Conservation (phyloP, 1,140 invertebrate species). For the Papilio polyxenes region DNA sequence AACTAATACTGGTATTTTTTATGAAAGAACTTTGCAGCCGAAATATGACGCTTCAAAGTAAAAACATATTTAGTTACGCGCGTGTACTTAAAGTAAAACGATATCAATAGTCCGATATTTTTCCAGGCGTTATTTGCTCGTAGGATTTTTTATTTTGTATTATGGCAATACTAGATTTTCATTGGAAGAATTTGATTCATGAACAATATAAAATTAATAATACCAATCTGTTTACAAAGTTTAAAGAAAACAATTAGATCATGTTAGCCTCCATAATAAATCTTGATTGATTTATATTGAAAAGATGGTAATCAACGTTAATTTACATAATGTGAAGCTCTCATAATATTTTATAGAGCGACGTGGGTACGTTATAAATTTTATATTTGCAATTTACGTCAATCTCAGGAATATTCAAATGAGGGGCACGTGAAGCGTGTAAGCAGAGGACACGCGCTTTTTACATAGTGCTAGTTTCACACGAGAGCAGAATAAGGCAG, state of each 20-base stretch:
- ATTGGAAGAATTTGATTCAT: background rate
- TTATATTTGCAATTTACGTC: conserved; percentile 18
- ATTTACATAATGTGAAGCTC: background rate
- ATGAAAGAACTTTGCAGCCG: background rate
- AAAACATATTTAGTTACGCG: background rate
- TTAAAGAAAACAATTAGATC: no score
- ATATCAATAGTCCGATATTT: background rate
- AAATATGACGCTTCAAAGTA: background rate
- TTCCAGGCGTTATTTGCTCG: background rate
- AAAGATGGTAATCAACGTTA: background rate
- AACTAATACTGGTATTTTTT: background rate
- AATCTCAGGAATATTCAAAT: conserved; percentile 26
- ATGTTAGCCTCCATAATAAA: background rate
- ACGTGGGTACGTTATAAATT: conserved; percentile 22
- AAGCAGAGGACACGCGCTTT: conserved; percentile 5
- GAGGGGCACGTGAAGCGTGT: background rate
- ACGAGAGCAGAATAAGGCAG: background rate
- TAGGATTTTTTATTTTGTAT: no score
- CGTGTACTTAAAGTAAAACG: background rate
- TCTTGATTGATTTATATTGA: background rate
- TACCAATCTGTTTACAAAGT: no score
- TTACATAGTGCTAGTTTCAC: conserved; percentile 1
- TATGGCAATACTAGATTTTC: background rate
- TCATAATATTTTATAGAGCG: conserved; percentile 7
- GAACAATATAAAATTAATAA: no score